Evolutionary conservation across 2,888 invertebrate species (phyloP), one percentile per base, ranked within the genome.

Genomic region (Polietes domitor): DNA sequence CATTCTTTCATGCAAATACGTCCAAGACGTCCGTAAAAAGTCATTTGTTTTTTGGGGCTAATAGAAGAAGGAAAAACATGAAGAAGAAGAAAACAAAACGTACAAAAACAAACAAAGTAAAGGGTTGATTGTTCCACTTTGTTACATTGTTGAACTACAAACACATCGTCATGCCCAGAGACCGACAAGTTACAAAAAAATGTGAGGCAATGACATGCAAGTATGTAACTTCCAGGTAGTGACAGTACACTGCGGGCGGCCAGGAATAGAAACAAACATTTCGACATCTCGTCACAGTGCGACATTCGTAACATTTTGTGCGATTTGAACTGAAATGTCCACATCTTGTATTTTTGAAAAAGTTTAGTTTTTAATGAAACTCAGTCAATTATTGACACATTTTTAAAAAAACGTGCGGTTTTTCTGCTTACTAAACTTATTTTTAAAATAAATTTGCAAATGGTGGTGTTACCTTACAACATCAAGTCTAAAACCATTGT

Each of bases 1-100:
- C 47, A 47, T 47, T 47, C 47, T 12, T 47, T 75, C 19, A 41
- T 19, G 24, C 68, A 47, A 70, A 21, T 28, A 58, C 10, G 53
- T 73, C 79, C 79, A 5, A 68, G 7, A 37, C n/a, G 2, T 47
- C n/a, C 47, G n/a, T 47, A n/a, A 15, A 47, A 47, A 47, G 47
- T 12, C n/a, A 47, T 47, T n/a, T n/a, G 47, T n/a, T 47, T n/a
- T 47, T 47, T 47, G 47, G 15, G 15, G 12, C 37, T 12, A 37
- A 37, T 37, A 41, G 41, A 7, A 41, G 41, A 47, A 47, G 32
- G 5, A 32, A 7, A 37, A 3, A 37, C 37, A 9, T 4, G 5
- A 32, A 7, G 12, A 3, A 37, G 10, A 9, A 15, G 15, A 1
- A n/a, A 37, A 37, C 15, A 47, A 47, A 47, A 47, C 41, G 12